Conservation (phyloP, 2,113 vertebrate genomes). For the Sterrhoptilus dennistouni region DNA sequence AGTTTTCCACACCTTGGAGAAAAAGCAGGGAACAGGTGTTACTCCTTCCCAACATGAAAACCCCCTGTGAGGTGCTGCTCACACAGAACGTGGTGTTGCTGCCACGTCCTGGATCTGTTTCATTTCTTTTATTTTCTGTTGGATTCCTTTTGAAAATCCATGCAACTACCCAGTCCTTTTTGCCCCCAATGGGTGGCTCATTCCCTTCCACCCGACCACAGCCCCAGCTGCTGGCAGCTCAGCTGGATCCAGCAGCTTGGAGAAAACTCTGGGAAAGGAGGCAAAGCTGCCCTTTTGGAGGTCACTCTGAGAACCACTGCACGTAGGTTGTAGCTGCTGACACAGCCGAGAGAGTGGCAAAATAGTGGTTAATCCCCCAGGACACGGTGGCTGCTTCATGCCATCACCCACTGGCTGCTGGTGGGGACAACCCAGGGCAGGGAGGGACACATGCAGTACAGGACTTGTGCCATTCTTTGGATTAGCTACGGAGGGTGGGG, state of each 20-base stretch:
- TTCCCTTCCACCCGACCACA: background rate
- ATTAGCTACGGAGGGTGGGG: background rate
- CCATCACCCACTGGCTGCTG: conserved; percentile 39
- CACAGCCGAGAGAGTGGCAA: conserved; percentile 57
- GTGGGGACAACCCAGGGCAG: conserved; percentile 15
- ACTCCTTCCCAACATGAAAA: background rate
- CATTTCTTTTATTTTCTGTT: background rate
- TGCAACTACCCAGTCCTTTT: background rate
- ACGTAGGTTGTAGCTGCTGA: conserved; percentile 45
- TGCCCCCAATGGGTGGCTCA: background rate
- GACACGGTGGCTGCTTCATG: conserved; percentile 33
- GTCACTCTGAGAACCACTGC: conserved; percentile 53
- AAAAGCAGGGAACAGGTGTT: background rate
- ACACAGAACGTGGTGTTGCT: fast-evolving
- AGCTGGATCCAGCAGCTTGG: background rate
- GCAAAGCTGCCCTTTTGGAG: background rate
- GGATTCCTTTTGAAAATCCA: background rate
- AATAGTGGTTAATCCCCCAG: conserved; percentile 51
- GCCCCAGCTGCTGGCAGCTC: background rate
- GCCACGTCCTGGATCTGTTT: background rate
- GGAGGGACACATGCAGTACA: conserved; percentile 51
- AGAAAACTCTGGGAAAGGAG: background rate
- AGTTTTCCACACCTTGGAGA: background rate
- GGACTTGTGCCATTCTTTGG: conserved; percentile 41
- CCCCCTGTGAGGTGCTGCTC: background rate